Percentiles rank a stretch among this genome's conserved stretches.
Conservation (phyloP, 2,797 vertebrate genomes). For the Pampus argenteus region DNA sequence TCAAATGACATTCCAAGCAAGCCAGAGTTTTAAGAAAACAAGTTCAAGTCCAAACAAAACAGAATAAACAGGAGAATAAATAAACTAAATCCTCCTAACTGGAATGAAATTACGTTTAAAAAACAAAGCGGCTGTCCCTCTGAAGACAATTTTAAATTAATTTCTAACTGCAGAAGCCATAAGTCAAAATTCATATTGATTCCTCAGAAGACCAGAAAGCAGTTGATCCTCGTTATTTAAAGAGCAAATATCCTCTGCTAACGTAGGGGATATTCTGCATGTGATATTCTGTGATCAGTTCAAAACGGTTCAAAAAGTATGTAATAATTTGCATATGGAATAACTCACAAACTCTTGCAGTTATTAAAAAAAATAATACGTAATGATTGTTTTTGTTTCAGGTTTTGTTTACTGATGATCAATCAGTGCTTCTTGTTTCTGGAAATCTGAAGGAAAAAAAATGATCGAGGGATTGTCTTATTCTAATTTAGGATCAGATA, state of each 20-base stretch:
- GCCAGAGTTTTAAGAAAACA: conserved; percentile 44
- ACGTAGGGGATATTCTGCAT: neutral
- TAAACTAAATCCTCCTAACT: conserved; percentile 45
- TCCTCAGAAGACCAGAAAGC: neutral
- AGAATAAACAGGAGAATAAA: conserved; percentile 71
- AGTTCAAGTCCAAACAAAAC: conserved; percentile 60
- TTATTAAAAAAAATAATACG: neutral
- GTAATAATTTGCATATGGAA: neutral
- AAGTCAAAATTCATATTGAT: conserved; percentile 10
- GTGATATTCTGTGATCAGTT: too few relatives aligned
- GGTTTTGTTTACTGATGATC: neutral
- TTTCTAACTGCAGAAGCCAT: conserved; percentile 18
- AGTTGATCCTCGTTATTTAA: conserved; percentile 15
- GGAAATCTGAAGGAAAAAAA: neutral
- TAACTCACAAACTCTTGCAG: neutral
- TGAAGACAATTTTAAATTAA: conserved; percentile 3
- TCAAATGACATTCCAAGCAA: conserved; percentile 46
- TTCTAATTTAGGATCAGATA: neutral
- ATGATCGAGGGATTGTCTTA: neutral
- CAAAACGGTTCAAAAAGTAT: too few relatives aligned
- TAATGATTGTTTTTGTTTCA: too few relatives aligned
- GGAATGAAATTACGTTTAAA: neutral
- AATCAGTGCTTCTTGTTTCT: neutral
- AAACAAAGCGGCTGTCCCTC: conserved; percentile 3
- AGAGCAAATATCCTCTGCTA: neutral